These are phyloP conservation scores for Rotaria sp. DNA, from an alignment of 2,888 invertebrate genomes.

Conservation along the genomic window DNA sequence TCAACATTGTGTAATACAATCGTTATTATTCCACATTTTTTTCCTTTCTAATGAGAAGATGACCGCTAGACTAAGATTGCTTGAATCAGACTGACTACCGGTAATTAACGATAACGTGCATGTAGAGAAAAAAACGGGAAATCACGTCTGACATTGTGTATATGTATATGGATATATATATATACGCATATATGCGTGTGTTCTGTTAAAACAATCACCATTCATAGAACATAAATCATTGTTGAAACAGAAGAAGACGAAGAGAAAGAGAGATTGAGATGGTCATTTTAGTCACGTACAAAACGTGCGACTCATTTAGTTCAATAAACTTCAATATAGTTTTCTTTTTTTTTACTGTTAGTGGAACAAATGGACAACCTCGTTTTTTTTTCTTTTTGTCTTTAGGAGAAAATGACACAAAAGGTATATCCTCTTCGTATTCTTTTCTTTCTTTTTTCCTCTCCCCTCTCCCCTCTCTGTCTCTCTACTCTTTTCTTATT, in stretches of 20 bases:
- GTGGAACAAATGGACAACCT: not conserved
- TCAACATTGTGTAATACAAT: not conserved
- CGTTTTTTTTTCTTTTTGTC: not conserved
- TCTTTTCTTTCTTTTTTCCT: not conserved
- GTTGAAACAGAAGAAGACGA: not conserved
- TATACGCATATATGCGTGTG: not conserved
- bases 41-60: not conserved
- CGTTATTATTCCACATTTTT: not conserved
- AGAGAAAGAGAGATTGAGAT: not conserved
- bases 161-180: not conserved
- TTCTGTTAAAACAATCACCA: constrained; percentile 13
- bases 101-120: not conserved
- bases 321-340: constrained; percentile 19
- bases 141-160: constrained; percentile 12
- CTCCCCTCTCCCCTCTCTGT: not conserved
- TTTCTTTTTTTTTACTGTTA: not conserved
- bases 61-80: not conserved
- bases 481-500: not conserved
- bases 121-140: not conserved
- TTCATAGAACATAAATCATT: constrained; percentile 5
- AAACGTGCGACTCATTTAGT: constrained; percentile 9
- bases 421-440: not conserved
- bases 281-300: constrained; percentile 10
- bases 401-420: not conserved
- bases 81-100: constrained; percentile 11